A percentile compares a stretch with the other conserved stretches of the same genome.
These are phyloP conservation scores for Microctenopoma lineatum DNA, from an alignment of 2,797 vertebrate genomes.

Conservation along the genomic window DNA sequence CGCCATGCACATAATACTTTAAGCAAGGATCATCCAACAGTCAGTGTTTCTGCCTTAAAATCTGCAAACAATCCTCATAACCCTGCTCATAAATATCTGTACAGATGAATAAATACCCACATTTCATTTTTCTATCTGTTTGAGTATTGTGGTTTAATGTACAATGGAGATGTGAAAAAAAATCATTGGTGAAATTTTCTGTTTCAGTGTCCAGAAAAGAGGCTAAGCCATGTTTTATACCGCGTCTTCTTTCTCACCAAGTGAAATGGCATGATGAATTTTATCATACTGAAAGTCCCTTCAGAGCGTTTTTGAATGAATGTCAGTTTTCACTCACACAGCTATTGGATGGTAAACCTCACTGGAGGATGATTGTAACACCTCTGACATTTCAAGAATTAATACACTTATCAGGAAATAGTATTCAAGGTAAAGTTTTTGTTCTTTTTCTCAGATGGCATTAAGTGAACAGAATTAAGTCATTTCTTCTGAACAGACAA, in stretches of 20 bases:
- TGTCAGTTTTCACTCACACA: slow-evolving; percentile 31
- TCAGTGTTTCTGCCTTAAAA: slow-evolving; percentile 90
- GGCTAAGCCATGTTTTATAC: slow-evolving; percentile 68
- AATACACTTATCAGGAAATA: slow-evolving; percentile 27
- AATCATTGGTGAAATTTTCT: slow-evolving; percentile 66
- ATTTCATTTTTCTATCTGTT: slow-evolving; percentile 72
- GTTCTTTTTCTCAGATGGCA: slow-evolving; percentile 5
- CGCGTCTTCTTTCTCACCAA: slow-evolving; percentile 47
- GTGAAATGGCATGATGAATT: slow-evolving; percentile 51
- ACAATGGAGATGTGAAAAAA: slow-evolving; percentile 68
- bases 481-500: background rate
- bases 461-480: slow-evolving; percentile 20
- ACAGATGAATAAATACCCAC: slow-evolving; percentile 48
- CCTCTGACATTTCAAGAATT: slow-evolving; percentile 38
- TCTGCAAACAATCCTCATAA: slow-evolving; percentile 62
- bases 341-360: slow-evolving; percentile 42
- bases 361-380: slow-evolving; percentile 50
- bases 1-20: slow-evolving; percentile 3
- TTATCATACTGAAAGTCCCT: slow-evolving; percentile 24
- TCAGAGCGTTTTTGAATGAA: slow-evolving; percentile 50
- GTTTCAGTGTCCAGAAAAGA: slow-evolving; percentile 68
- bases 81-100: slow-evolving; percentile 59
- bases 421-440: slow-evolving; percentile 24
- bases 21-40: slow-evolving; percentile 57
- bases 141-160: slow-evolving; percentile 78